These are phyloP conservation scores for Habrosyne pyritoides DNA, from an alignment of 2,888 invertebrate species.

Conservation along the genomic window DNA sequence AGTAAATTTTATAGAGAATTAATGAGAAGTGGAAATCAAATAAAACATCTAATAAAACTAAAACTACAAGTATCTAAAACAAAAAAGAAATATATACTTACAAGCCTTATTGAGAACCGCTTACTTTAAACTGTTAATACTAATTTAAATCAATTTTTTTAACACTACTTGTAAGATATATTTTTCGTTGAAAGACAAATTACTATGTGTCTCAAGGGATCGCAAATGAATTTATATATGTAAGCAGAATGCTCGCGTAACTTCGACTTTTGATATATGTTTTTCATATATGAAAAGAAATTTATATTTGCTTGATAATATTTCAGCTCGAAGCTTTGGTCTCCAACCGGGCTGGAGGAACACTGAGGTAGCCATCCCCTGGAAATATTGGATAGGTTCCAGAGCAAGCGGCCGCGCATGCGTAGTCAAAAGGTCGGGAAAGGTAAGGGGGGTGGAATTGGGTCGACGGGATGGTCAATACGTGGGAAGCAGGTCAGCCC, in stretches of 20 bases:
- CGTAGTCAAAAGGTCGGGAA: constrained; percentile 65
- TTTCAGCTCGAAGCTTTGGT: constrained; percentile 35
- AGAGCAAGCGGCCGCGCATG: constrained; percentile 55
- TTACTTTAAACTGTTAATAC: neutral
- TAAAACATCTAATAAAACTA: constrained; percentile 17
- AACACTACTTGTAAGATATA: constrained; percentile 77
- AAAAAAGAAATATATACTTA: constrained; percentile 23
- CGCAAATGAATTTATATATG: constrained; percentile 56
- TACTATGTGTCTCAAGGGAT: constrained; percentile 63
- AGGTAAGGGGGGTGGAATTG: constrained; percentile 38
- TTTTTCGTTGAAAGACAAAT: constrained; percentile 78
- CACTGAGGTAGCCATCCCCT: constrained; percentile 49
- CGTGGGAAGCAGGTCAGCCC: constrained; percentile 55
- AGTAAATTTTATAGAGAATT: too few species aligned
- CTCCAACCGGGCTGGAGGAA: constrained; percentile 40
- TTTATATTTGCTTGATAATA: constrained; percentile 23
- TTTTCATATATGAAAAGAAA: constrained; percentile 70
- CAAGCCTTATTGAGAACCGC: constrained; percentile 31
- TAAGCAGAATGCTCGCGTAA: constrained; percentile 40
- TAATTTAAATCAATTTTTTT: neutral
- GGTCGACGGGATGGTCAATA: constrained; percentile 51
- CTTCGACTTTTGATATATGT: constrained; percentile 57
- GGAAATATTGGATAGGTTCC: constrained; percentile 25
- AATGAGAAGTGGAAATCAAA: constrained; percentile 19
- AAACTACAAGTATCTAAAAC: constrained; percentile 23